Evolutionary conservation across 1,140 invertebrate species (phyloP).

Genomic region (Akabosia matsudoensis): DNA sequence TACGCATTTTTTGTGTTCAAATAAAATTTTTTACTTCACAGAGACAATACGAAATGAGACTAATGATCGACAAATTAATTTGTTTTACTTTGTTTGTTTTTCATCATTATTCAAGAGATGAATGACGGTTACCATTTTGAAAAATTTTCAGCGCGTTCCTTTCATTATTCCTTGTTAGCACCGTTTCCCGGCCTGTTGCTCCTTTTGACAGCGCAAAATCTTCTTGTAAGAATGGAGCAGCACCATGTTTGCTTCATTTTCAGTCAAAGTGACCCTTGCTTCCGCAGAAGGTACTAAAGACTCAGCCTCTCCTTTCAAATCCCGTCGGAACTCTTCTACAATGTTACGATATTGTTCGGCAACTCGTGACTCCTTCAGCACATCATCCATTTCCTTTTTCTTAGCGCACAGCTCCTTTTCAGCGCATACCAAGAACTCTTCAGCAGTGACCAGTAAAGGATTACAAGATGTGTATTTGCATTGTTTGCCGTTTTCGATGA

Average conservation of each 20-base stretch:
- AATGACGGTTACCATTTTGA: too few species aligned
- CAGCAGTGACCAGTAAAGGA: slow-evolving; percentile 43
- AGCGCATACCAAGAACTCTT: slow-evolving; percentile 43
- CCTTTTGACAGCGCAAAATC: slow-evolving; percentile 43
- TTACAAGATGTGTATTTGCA: slow-evolving; percentile 46
- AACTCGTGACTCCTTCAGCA: slow-evolving; percentile 42
- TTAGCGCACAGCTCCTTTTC: slow-evolving; percentile 42
- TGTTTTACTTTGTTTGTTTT: too few species aligned
- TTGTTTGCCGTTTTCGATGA: slow-evolving; percentile 43
- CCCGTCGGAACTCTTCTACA: slow-evolving; percentile 45
- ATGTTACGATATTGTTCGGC: slow-evolving; percentile 44
- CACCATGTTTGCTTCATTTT: slow-evolving; percentile 43
- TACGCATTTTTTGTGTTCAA: too few species aligned
- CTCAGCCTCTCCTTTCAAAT: slow-evolving; percentile 45
- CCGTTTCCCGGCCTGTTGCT: too few species aligned
- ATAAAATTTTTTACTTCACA: too few species aligned
- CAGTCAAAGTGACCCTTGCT: slow-evolving; percentile 37
- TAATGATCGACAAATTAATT: too few species aligned
- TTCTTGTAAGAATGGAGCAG: slow-evolving; percentile 47
- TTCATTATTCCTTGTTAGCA: too few species aligned
- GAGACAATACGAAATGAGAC: too few species aligned
- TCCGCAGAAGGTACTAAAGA: slow-evolving; percentile 37
- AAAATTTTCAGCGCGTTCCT: too few species aligned
- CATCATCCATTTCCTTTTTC: slow-evolving; percentile 44
- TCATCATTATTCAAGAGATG: too few species aligned